Evolutionary conservation across 2,888 invertebrate species (phyloP).

Genomic region (Didymodactylos carnosus): DNA sequence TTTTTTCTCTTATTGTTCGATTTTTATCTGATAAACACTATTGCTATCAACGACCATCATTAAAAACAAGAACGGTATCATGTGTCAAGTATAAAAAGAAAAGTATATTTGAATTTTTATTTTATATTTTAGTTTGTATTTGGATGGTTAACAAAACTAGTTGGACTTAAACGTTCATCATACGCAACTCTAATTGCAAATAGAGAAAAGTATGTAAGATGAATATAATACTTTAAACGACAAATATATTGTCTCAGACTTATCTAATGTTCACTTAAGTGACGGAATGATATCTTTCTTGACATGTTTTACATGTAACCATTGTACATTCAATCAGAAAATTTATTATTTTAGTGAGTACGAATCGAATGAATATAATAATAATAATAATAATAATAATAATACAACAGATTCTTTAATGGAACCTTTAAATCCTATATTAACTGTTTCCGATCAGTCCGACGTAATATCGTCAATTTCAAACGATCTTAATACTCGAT

Average conservation of each 20-base stretch:
- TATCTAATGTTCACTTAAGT: too few relatives aligned
- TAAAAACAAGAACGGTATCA: not conserved
- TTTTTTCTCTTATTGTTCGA: not conserved
- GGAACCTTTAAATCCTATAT: not conserved
- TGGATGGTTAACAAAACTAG: not conserved
- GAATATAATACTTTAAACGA: too few relatives aligned
- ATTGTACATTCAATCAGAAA: not conserved
- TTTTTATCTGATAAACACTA: not conserved
- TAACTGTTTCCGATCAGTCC: too few relatives aligned
- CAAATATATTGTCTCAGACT: too few relatives aligned
- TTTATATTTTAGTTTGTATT: not conserved
- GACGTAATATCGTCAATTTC: not conserved
- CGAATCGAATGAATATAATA: not conserved
- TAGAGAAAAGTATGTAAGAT: not conserved
- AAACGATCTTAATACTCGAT: not conserved
- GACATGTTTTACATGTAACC: too few relatives aligned
- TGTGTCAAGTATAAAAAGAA: too few relatives aligned
- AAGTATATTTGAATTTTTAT: not conserved
- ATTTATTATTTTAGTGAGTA: not conserved
- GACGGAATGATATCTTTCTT: too few relatives aligned
- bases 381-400: too few relatives aligned
- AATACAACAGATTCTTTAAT: not conserved
- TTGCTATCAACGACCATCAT: not conserved
- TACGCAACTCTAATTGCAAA: not conserved
- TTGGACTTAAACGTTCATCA: not conserved